Evolutionary conservation across 2,113 vertebrate genomes (phyloP), one percentile per base, ranked within the genome.

Genomic region (Rhinoderma darwinii): DNA sequence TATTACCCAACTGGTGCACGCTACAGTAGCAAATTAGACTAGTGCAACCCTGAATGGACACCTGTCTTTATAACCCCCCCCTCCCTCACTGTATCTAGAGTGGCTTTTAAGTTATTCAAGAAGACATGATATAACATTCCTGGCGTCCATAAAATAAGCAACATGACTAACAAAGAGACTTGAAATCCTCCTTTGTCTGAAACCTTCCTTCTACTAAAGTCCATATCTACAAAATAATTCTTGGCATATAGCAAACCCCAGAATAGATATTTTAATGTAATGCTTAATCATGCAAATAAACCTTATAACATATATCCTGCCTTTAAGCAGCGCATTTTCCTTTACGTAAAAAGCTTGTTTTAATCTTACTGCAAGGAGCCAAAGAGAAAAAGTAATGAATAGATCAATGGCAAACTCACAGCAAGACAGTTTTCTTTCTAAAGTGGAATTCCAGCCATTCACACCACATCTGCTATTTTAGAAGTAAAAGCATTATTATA

Each of bases 401-500:
- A 51, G 75, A 78, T 78, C 75, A 78, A 78, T 78, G 75, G 30
- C 30, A 54, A 27, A 30, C 27, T 78, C 44, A 54, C 75, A 50
- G 74, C 44, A 32, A 77, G 74, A 77, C 12, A 51, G 47, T 35
- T 78, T 78, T 51, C 44, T 78, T 54, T 78, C 75, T 78, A 78
- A 22, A 78, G 75, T 54, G 75, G 18, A 51, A 54, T 54, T 15
- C 6, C 30, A 51, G 18, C 30, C 68, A 41, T 72, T 72, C 37
- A 72, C 37, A 72, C 35, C 68, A 41, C 20, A 41, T 10, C 68
- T 7, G 68, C 37, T 51, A 32, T 51, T 17, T 54, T 54, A 32
- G 47, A 78, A 32, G 27, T 51, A 78, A 32, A 54, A 10, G 30
- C 30, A 15, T 50, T 78, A 12, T 54, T 35, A 61, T 47, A 72